These are phyloP conservation scores for Cephonodes hylas DNA, from an alignment of 2,888 invertebrate genomes.

Conservation along the genomic window DNA sequence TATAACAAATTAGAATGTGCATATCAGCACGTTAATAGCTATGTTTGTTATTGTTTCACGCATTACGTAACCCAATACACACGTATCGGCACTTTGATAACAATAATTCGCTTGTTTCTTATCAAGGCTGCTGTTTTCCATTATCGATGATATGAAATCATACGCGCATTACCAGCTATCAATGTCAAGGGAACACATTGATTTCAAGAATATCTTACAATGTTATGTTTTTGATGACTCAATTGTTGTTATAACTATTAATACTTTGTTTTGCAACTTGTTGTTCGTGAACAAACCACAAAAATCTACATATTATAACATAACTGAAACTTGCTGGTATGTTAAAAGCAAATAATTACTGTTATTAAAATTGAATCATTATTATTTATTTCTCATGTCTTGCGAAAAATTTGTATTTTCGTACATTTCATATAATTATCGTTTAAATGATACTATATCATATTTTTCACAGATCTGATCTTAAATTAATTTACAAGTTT, in stretches of 20 bases:
- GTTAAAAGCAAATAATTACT: no score
- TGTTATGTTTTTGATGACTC: background rate
- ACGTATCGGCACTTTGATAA: constrained; percentile 31
- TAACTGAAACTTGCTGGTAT: no score
- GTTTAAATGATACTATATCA: no score
- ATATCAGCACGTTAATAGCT: constrained; percentile 40
- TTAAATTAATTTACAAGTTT: no score
- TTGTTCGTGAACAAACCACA: no score
- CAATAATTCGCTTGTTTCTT: constrained; percentile 26
- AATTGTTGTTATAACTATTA: background rate
- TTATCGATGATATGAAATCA: background rate
- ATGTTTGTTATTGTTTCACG: constrained; percentile 54
- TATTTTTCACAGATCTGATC: no score
- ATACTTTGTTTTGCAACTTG: background rate
- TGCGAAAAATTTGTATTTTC: no score
- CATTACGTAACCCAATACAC: constrained; percentile 47
- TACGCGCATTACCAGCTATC: background rate
- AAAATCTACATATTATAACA: no score
- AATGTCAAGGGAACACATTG: background rate
- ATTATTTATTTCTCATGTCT: no score
- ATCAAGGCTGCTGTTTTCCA: background rate
- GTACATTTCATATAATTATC: no score
- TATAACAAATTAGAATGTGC: constrained; percentile 38
- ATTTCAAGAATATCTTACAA: background rate
- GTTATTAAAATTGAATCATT: no score